Conservation (phyloP, 2,888 invertebrate genomes). For the Stenichneumon culpator region DNA sequence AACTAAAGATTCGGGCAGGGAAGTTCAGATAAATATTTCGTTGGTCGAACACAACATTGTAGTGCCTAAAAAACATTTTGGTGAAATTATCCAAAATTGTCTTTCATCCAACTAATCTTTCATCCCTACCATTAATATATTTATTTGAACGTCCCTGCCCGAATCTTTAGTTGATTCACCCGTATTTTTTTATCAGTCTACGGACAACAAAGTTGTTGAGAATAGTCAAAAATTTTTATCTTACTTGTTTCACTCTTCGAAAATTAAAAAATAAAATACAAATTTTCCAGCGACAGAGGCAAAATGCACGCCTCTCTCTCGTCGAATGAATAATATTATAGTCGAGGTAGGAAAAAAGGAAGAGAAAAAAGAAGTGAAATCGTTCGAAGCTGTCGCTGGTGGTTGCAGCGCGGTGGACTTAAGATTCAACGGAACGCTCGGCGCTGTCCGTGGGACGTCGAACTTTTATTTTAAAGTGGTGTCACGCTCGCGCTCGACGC, state of each 20-base stretch:
- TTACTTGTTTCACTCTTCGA: background rate
- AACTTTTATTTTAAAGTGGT: conserved; percentile 71
- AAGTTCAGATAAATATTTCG: too few species aligned
- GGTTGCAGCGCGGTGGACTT: conserved; percentile 57
- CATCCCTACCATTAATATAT: too few species aligned
- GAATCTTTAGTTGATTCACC: too few species aligned
- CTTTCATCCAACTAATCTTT: too few species aligned
- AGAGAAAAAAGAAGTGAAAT: conserved; percentile 15
- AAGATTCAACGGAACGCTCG: conserved; percentile 68
- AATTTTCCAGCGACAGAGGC: background rate
- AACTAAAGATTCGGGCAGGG: too few species aligned
- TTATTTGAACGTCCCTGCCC: too few species aligned
- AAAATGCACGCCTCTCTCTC: conserved; percentile 15
- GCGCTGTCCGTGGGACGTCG: conserved; percentile 61
- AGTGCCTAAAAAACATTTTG: background rate
- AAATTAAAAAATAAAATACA: background rate
- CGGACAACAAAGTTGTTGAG: too few species aligned
- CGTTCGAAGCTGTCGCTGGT: conserved; percentile 38
- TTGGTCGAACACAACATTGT: too few species aligned
- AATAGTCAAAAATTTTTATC: background rate
- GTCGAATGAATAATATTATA: conserved; percentile 25
- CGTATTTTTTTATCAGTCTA: too few species aligned
- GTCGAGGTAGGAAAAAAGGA: background rate
- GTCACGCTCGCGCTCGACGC: conserved; percentile 37
- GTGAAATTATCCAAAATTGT: too few species aligned